A percentile compares a stretch with the other conserved stretches of the same genome.
Conservation (phyloP, 2,888 invertebrate genomes). For the Rotaria magnacalcarata region DNA sequence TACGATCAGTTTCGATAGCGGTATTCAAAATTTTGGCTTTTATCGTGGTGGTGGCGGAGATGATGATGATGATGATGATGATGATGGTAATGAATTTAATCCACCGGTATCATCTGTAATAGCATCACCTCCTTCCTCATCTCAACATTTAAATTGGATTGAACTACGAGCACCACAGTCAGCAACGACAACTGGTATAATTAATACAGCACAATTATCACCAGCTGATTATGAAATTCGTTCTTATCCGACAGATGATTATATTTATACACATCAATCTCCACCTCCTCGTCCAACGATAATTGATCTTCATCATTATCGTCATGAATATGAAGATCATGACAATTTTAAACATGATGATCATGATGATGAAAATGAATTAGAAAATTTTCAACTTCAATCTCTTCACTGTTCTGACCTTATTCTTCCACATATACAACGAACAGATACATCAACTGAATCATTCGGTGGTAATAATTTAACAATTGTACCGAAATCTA, state of each 20-base stretch:
- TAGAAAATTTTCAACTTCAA: neutral
- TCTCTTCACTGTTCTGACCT: neutral
- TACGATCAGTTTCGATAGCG: neutral
- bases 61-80: neutral
- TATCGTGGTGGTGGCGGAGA: neutral
- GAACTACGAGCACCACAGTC: neutral
- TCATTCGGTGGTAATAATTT: neutral
- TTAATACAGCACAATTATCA: neutral
- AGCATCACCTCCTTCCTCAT: neutral
- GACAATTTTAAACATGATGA: neutral
- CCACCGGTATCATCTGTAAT: neutral
- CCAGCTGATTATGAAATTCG: slow-evolving; percentile 23
- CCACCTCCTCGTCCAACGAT: slow-evolving; percentile 2
- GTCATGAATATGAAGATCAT: neutral
- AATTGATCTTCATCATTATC: neutral
- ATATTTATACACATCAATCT: neutral
- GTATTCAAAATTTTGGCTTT: neutral
- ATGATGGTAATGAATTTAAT: neutral
- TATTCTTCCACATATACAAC: neutral
- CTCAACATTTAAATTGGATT: slow-evolving; percentile 25
- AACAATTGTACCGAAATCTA: neutral
- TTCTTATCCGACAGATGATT: neutral
- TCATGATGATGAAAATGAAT: neutral
- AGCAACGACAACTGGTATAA: neutral
- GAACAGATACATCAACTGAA: slow-evolving; percentile 26